Conservation (phyloP, 2,888 invertebrate species). For the Lasioglossum zephyrum region DNA sequence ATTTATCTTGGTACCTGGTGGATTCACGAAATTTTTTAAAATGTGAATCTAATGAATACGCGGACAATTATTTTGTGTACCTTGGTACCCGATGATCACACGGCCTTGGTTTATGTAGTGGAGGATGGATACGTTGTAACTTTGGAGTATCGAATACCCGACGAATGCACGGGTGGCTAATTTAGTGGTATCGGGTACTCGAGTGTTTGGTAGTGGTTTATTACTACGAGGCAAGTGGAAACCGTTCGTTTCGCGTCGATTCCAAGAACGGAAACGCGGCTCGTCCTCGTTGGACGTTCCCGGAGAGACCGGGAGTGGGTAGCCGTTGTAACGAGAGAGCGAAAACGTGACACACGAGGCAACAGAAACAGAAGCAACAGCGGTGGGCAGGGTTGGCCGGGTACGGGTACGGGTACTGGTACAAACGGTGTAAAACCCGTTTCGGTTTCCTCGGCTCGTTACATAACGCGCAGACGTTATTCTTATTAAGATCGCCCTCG, state of each 20-base stretch:
- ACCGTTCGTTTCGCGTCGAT: neutral
- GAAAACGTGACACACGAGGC: neutral
- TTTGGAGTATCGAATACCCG: neutral
- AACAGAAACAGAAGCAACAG: neutral
- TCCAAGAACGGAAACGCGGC: conserved; percentile 7
- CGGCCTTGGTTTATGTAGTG: neutral
- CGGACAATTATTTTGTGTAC: neutral
- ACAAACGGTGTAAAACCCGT: conserved; percentile 8
- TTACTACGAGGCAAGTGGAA: neutral
- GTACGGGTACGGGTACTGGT: neutral
- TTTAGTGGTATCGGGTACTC: neutral
- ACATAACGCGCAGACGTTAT: conserved; percentile 3
- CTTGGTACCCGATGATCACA: neutral
- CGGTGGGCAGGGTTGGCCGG: neutral
- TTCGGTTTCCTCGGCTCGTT: neutral
- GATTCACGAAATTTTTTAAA: too few relatives aligned
- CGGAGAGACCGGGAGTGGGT: neutral
- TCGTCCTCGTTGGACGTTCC: conserved; percentile 3
- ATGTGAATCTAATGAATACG: too few relatives aligned
- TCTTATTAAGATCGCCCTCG: conserved; percentile 3
- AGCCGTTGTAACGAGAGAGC: conserved; percentile 4
- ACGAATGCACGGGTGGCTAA: neutral
- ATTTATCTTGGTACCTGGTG: too few relatives aligned
- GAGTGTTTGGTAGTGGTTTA: neutral
- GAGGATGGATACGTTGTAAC: neutral